Evolutionary conservation across 2,888 invertebrate species (phyloP), one percentile per base, ranked within the genome.

Genomic region (Rhamphomyia laevipes): DNA sequence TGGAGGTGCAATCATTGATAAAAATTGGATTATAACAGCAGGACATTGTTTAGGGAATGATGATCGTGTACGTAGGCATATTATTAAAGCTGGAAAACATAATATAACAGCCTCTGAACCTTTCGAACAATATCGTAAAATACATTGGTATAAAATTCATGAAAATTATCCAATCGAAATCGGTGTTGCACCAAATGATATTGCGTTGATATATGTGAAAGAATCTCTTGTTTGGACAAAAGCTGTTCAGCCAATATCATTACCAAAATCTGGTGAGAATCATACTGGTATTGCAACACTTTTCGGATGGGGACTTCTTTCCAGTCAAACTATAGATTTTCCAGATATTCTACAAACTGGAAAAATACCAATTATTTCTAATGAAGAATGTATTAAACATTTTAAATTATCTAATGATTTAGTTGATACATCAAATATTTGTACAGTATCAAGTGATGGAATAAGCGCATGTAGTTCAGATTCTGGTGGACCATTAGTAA

Each of bases 261-360:
- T 51, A 27, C 48, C 51, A 15, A 9, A 37, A 31, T 23, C 27
- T 12, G 31, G 37, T 30, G 6, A 17, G 10, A 43, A 45, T n/a
- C 35, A 31, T 16, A 15, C 30, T 16, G 48, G 45, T n/a, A 5
- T 13, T n/a, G 33, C 35, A 23, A 21, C 18, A 21, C 15, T 51
- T 4, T 51, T 38, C 23, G 51, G 51, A 21, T 51, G 51, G 51
- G 51, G 51, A 9, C 13, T 43, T 13, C 47, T 49, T 4, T 45
- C 49, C 15, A 46, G 23, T 12, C 23, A 35, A 9, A 12, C 4
- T 18, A 27, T 42, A 12, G n/a, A 11, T 27, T 15, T 45, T 12
- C 48, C 53, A 21, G 23, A 38, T 12, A 30, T 45, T 40, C 33
- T 53, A 18, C 51, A 50, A 46, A 50, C 51, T 27, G 53, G 47